Conservation (phyloP, 2,113 vertebrate species). For the Baryphthengus martii region DNA sequence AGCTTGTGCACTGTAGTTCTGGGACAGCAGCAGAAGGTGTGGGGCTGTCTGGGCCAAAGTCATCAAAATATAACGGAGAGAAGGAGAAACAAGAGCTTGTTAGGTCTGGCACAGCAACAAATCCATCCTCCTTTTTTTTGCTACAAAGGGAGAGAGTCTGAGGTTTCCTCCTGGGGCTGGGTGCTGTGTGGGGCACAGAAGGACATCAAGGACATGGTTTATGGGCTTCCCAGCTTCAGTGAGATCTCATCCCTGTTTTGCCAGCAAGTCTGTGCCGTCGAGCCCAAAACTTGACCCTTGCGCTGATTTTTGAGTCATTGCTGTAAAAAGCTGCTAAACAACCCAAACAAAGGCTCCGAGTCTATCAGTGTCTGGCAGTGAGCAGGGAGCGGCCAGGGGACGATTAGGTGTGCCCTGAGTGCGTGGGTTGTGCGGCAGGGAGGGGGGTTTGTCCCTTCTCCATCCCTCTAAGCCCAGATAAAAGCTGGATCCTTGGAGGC, state of each 20-base stretch:
- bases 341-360: slow-evolving; percentile 9
- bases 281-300: background rate
- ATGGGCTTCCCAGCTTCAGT: rapidly evolving
- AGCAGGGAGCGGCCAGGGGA: background rate
- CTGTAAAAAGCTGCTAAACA: background rate
- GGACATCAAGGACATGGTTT: rapidly evolving
- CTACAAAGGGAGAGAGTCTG: background rate
- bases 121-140: background rate
- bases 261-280: rapidly evolving
- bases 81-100: background rate
- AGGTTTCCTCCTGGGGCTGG: background rate
- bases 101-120: background rate
- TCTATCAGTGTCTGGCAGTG: background rate
- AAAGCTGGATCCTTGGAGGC: slow-evolving; percentile 2
- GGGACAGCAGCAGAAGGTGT: background rate
- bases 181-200: background rate
- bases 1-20: background rate
- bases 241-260: background rate
- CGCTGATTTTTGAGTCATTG: rapidly evolving
- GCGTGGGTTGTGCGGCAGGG: rapidly evolving
- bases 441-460: background rate
- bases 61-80: background rate
- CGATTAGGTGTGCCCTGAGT: background rate
- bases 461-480: slow-evolving; percentile 20
- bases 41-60: background rate